phyloP scores from a whole-genome alignment of 2,113 vertebrate species.

The Aythya baeri region DNA sequence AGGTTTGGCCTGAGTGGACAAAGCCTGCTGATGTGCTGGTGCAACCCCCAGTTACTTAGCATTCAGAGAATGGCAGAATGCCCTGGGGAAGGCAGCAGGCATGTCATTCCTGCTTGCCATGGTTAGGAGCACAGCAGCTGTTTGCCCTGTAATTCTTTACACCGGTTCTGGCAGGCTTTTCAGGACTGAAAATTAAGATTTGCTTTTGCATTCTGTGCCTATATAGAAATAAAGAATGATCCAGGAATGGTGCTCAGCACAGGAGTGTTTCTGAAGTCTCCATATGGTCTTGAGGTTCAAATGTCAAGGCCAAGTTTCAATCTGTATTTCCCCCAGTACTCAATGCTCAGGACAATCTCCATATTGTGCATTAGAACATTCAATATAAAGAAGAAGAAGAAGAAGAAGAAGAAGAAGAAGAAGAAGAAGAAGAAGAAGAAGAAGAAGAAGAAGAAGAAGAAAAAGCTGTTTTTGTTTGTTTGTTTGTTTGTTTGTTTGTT shows the following conservation, averaged over 20 bases:
- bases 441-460: no score
- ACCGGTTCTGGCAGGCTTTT: conserved; percentile 17
- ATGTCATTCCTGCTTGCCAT: neutral
- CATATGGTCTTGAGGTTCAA: neutral
- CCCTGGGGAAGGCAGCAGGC: conserved; percentile 44
- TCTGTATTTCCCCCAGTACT: neutral
- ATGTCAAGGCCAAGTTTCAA: neutral
- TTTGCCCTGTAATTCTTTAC: neutral
- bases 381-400: neutral
- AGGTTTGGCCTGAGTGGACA: neutral
- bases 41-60: neutral
- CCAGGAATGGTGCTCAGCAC: neutral
- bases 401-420: neutral
- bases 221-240: neutral
- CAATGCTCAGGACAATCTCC: neutral
- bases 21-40: conserved; percentile 6
- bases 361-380: neutral
- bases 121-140: conserved; percentile 39
- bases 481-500: no score
- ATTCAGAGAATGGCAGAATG: neutral
- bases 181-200: conserved; percentile 35
- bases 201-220: neutral
- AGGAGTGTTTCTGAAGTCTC: neutral
- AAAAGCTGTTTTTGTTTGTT: neutral
- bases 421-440: no score